These are phyloP conservation scores for Desmodus rotundus DNA, from an alignment of 2,113 vertebrate genomes.

Conservation along the genomic window DNA sequence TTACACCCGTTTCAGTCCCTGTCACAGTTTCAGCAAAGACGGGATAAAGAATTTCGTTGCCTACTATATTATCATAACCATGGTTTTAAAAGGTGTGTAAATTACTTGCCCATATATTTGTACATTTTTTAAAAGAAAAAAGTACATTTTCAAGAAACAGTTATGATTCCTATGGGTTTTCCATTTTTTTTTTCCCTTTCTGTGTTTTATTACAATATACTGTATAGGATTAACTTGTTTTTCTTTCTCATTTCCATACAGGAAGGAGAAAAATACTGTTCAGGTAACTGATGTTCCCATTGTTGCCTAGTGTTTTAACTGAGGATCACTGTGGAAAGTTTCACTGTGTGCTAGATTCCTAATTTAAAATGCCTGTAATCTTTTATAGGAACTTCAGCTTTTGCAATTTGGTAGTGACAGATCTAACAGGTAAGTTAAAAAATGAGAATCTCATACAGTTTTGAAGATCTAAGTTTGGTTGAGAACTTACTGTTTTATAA, in stretches of 20 bases:
- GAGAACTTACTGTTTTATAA: conserved; percentile 33
- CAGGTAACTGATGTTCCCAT: not conserved
- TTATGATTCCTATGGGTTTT: not conserved
- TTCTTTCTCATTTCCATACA: conserved; percentile 55
- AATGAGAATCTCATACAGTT: not conserved
- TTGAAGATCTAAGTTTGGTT: conserved; percentile 24
- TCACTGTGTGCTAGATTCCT: conserved; percentile 44
- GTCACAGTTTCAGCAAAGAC: not conserved
- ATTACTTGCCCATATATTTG: not conserved
- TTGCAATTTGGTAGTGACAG: conserved; percentile 50
- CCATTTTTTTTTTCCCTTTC: not conserved
- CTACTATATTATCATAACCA: not conserved
- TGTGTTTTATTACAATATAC: conserved; percentile 19
- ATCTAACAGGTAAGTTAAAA: conserved; percentile 62
- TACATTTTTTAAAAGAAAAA: not conserved
- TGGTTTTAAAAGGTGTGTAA: not conserved
- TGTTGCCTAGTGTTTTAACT: conserved; percentile 42
- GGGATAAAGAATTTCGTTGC: conserved; percentile 12
- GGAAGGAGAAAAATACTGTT: conserved; percentile 54
- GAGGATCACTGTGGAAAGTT: conserved; percentile 33
- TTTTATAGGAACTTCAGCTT: conserved; percentile 62
- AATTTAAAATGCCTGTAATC: conserved; percentile 41
- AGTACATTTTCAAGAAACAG: not conserved
- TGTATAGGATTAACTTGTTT: conserved; percentile 50
- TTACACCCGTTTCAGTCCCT: not conserved